phyloP scores from a whole-genome alignment of 2,113 vertebrate species.

The Sceloporus undulatus region DNA sequence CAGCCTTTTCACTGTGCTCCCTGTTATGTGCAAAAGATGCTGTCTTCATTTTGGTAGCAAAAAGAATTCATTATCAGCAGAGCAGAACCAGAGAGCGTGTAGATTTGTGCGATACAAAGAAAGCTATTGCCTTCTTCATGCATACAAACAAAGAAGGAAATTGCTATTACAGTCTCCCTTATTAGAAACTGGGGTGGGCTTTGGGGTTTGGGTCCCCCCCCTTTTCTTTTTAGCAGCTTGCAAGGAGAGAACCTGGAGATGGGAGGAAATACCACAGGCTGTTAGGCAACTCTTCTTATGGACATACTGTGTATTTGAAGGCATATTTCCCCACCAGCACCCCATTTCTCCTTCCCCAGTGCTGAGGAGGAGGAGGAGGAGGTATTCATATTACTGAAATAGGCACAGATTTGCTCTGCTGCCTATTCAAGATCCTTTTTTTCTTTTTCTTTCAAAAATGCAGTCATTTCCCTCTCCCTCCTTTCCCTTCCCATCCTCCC shows the following conservation, averaged over 20 bases:
- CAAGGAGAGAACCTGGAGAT: not conserved
- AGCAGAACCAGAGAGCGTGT: not conserved
- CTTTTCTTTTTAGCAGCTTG: slow-evolving; percentile 2
- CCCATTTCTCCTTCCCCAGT: not conserved
- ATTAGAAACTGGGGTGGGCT: slow-evolving; percentile 4
- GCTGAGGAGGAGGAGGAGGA: not conserved
- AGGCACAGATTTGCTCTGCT: not conserved
- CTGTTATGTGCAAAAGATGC: slow-evolving; percentile 2
- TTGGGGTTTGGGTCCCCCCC: too few species aligned
- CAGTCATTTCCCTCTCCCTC: slow-evolving; percentile 10
- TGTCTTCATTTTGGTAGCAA: slow-evolving; percentile 1
- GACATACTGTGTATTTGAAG: slow-evolving; percentile 33
- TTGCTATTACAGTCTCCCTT: slow-evolving; percentile 11
- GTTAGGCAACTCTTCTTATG: slow-evolving; percentile 9
- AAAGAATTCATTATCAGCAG: slow-evolving; percentile 27
- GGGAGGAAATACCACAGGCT: slow-evolving; percentile 31
- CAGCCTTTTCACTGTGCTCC: not conserved
- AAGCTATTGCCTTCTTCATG: slow-evolving; percentile 24
- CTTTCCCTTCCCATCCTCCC: not conserved
- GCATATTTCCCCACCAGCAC: not conserved
- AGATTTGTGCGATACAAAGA: not conserved
- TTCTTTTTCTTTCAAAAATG: not conserved
- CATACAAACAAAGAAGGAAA: slow-evolving; percentile 22
- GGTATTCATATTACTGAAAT: not conserved
- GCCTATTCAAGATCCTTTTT: not conserved